Evolutionary conservation across 2,113 vertebrate genomes (phyloP).

Genomic region (Oreochromis tanganicae): DNA sequence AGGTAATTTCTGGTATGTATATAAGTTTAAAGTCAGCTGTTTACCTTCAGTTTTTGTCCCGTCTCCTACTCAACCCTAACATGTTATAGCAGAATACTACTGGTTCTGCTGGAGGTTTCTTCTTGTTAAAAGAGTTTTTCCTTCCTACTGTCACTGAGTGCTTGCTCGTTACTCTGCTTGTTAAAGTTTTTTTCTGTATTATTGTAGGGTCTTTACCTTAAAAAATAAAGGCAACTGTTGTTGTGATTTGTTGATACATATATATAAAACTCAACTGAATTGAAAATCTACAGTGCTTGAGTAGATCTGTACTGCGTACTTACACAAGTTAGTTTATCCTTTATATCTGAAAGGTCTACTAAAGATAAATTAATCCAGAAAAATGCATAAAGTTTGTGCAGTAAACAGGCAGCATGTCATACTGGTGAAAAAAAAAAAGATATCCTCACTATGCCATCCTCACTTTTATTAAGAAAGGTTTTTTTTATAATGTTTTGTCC

Average conservation of each 20-base stretch:
- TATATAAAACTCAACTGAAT: neutral
- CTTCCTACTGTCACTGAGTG: neutral
- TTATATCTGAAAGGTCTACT: neutral
- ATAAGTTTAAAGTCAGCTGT: neutral
- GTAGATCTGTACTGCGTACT: neutral
- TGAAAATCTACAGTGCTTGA: neutral
- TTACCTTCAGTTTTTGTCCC: neutral
- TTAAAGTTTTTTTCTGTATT: fast-evolving
- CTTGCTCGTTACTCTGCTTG: neutral
- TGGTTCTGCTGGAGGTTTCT: neutral
- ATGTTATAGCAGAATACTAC: neutral
- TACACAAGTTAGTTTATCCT: neutral
- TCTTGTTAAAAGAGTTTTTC: neutral
- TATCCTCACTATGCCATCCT: neutral
- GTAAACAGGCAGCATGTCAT: neutral
- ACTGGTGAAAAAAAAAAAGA: neutral
- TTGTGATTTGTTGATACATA: neutral
- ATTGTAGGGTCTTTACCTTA: neutral
- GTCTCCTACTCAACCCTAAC: neutral
- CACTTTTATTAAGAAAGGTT: neutral
- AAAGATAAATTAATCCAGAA: neutral
- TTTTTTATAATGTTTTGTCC: fast-evolving
- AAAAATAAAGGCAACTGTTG: neutral
- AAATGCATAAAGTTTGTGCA: neutral
- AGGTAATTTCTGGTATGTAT: neutral